These are phyloP conservation scores for Chrysotoxum bicinctum DNA, from an alignment of 2,888 invertebrate species.

Conservation along the genomic window DNA sequence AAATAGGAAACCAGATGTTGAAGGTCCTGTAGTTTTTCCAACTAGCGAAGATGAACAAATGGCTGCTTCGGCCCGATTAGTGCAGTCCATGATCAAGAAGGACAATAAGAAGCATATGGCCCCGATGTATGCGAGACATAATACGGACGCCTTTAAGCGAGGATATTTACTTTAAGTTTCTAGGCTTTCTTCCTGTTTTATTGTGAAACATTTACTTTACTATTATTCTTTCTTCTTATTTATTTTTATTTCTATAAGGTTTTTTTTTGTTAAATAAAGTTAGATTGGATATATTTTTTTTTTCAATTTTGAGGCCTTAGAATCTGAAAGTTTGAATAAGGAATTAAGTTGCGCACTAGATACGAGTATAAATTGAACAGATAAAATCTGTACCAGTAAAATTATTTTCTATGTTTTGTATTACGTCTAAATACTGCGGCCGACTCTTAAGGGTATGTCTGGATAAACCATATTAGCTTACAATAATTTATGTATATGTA, in stretches of 20 bases:
- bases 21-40: constrained; percentile 74
- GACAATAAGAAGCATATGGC: constrained; percentile 78
- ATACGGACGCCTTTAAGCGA: constrained; percentile 66
- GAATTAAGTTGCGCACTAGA: not conserved
- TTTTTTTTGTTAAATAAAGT: not conserved
- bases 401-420: too few relatives aligned
- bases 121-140: constrained; percentile 79
- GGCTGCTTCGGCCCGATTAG: constrained; percentile 78
- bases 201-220: not conserved
- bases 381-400: too few relatives aligned
- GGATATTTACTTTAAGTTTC: constrained; percentile 14
- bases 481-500: too few relatives aligned
- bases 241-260: constrained; percentile 9
- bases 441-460: too few relatives aligned
- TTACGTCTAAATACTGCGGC: too few relatives aligned
- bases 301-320: not conserved
- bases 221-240: constrained; percentile 11
- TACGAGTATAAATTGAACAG: too few relatives aligned
- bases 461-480: too few relatives aligned
- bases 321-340: not conserved
- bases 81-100: constrained; percentile 79
- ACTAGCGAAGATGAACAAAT: constrained; percentile 75
- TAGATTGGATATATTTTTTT: not conserved
- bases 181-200: not conserved
- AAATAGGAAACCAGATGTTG: constrained; percentile 38